Evolutionary conservation across 1,140 invertebrate genomes (phyloP), one percentile per base, ranked within the genome.

Genomic region (Capitella teleta): DNA sequence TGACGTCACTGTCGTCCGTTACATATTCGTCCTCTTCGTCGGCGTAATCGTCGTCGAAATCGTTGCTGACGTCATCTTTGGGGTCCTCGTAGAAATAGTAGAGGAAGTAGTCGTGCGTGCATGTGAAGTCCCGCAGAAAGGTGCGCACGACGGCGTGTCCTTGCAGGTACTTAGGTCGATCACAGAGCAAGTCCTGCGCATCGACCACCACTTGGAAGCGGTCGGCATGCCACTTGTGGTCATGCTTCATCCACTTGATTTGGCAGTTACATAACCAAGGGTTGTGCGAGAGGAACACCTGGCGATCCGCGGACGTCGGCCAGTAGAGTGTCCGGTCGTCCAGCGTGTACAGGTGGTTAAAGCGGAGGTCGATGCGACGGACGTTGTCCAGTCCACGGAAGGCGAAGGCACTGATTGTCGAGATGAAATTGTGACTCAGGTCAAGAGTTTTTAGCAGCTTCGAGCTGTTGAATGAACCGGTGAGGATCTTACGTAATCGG

Each of bases 231-330:
- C 30, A 16, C 25, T 48, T 14, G 30, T 18, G 16, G 12, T 37
- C 36, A 12, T 37, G 25, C 26, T 34, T 48, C 12, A 50, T 14
- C 48, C 48, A 50, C 30, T 41, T 42, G 16, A 50, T 21, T 5
- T 42, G 16, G 19, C 48, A 50, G 38, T 50, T 50, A 28, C 48
- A 50, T 14, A 50, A 28, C 48, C 48, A 50, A 5, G 48, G 48
- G 28, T 50, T 50, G 23, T 41, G n/a, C 25, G 30, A n/a, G n/a
- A 50, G 36, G 36, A 24, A 44, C 24, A 50, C 38, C 21, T 44
- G 34, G n/a, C 4, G 34, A 8, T 18, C 5, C 8, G n/a, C 3
- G 18, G 37, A 18, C 10, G 23, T 28, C 10, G 26, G 36, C 38
- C 48, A 41, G 16, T 19, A 16, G 19, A 50, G 38, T 16, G 38